phyloP scores from a whole-genome alignment of 1,140 invertebrate species.

The Zaprionus lachaisei region DNA sequence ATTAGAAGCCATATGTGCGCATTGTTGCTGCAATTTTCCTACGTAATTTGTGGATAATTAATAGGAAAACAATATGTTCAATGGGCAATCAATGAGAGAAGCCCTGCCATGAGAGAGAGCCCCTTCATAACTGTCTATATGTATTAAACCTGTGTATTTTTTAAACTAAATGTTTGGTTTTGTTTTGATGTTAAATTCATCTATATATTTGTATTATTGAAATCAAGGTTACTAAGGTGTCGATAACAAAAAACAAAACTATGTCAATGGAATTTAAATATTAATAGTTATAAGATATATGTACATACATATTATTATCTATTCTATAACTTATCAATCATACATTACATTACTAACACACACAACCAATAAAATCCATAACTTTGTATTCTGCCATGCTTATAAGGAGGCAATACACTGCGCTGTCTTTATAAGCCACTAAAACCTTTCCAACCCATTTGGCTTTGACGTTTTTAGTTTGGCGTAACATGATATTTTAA shows the following conservation, averaged over 20 bases:
- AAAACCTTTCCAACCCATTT: slow-evolving; percentile 56
- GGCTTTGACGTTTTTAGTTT: slow-evolving; percentile 20
- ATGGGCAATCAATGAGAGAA: slow-evolving; percentile 48
- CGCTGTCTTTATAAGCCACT: slow-evolving; percentile 40
- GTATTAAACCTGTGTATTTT: neutral
- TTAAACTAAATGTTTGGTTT: neutral
- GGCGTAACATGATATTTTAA: slow-evolving; percentile 73
- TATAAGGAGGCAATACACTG: neutral
- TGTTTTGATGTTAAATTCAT: neutral
- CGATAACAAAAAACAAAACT: too few species aligned
- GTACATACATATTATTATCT: too few species aligned
- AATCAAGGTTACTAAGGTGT: too few species aligned
- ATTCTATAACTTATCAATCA: too few species aligned
- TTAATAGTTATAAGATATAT: too few species aligned
- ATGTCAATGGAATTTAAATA: too few species aligned
- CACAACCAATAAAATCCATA: too few species aligned
- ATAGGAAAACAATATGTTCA: slow-evolving; percentile 81
- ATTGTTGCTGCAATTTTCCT: slow-evolving; percentile 59
- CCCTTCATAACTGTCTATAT: neutral
- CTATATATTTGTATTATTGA: neutral
- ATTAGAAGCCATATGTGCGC: slow-evolving; percentile 73
- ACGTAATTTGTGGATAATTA: slow-evolving; percentile 62
- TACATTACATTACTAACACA: too few species aligned
- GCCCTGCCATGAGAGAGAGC: neutral
- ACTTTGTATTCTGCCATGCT: neutral